Conservation (phyloP, 2,113 vertebrate species). For the Protomyctophum bolini region DNA sequence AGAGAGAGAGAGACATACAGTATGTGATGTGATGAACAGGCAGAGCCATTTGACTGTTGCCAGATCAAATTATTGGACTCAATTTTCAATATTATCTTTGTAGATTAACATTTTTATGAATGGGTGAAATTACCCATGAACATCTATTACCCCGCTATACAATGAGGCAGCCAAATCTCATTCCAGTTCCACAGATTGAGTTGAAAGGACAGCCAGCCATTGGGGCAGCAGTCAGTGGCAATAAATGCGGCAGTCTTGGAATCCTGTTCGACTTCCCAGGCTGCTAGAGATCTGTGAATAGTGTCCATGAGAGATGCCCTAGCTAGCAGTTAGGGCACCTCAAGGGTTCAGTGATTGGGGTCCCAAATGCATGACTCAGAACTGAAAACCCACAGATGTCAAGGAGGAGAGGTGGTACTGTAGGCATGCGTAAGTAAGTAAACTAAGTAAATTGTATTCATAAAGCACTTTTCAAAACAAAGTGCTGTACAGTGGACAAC, state of each 20-base stretch:
- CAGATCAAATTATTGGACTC: conserved; percentile 64
- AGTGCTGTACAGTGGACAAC: no score
- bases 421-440: no score
- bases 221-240: no score
- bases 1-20: background rate
- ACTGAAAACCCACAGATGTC: no score
- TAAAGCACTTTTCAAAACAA: no score
- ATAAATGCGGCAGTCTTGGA: no score
- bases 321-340: background rate
- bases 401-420: no score
- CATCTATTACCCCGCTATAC: conserved; percentile 40
- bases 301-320: no score
- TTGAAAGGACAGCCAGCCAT: background rate
- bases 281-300: conserved; percentile 9
- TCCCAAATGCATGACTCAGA: no score
- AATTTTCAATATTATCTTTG: conserved; percentile 64
- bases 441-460: no score
- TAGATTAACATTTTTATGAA: conserved; percentile 71
- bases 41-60: conserved; percentile 48
- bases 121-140: conserved; percentile 69
- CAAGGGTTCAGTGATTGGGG: no score
- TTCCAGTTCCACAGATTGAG: conserved; percentile 32
- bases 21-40: conserved; percentile 16
- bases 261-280: no score
- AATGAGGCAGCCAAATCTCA: conserved; percentile 43